These are phyloP conservation scores for Oreochromis grahami DNA, from an alignment of 2,797 vertebrate genomes.

Conservation along the genomic window DNA sequence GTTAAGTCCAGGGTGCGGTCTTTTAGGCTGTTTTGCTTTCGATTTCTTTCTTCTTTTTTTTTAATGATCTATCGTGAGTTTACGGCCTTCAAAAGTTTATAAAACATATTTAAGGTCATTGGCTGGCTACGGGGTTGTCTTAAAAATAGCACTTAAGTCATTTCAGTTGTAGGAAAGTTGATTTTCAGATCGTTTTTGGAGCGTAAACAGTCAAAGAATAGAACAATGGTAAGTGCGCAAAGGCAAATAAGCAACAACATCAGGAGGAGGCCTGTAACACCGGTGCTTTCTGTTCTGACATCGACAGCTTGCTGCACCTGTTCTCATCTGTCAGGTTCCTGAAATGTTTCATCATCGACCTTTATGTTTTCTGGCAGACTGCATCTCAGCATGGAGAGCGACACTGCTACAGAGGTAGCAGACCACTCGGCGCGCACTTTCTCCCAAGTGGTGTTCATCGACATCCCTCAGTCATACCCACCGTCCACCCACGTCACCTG, in stretches of 20 bases:
- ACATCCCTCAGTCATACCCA: constrained; percentile 76
- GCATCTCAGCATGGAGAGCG: constrained; percentile 67
- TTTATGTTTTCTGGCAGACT: not conserved
- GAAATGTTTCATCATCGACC: not conserved
- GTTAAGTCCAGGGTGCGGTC: not conserved
- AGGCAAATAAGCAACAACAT: not conserved
- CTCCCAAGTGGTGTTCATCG: constrained; percentile 84
- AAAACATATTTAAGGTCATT: not conserved
- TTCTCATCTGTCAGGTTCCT: not conserved
- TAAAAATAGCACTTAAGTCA: accelerated
- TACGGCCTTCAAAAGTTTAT: not conserved
- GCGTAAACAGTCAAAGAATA: not conserved
- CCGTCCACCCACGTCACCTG: constrained; percentile 75
- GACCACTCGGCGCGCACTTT: constrained; percentile 57
- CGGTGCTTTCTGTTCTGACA: not conserved
- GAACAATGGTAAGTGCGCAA: not conserved
- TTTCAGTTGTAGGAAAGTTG: not conserved
- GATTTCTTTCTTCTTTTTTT: constrained; percentile 5
- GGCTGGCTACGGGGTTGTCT: accelerated
- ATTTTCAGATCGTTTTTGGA: not conserved
- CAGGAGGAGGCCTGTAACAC: not conserved
- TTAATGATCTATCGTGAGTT: not conserved
- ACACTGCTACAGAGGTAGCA: constrained; percentile 29
- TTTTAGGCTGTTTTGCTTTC: constrained; percentile 16
- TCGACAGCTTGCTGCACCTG: not conserved